Evolutionary conservation across 1,140 invertebrate genomes (phyloP), one percentile per base, ranked within the genome.

Genomic region (Diabrotica virgifera): DNA sequence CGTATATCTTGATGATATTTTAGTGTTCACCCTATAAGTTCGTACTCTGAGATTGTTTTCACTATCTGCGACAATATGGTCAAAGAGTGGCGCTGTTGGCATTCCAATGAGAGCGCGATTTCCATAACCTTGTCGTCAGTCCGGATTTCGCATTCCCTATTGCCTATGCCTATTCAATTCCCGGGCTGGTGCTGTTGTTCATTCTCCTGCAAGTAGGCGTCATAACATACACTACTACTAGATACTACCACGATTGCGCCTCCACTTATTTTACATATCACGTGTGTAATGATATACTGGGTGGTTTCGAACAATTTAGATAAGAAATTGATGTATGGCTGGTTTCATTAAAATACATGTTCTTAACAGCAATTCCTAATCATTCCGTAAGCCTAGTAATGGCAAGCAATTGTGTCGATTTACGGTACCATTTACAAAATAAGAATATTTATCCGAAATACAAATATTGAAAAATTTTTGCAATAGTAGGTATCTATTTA

Each of bases 41-140:
- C n/a, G 8, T 46, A 10, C 40, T 2, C 40, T 46, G 40, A 46
- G 40, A 46, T 46, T 46, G n/a, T 46, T 46, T 46, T 46, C 40
- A 46, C 40, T 46, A 46, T 46, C 40, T 46, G 5, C 40, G 40
- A 46, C 40, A 46, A 8, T 46, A 46, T 46, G 40, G 40, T 6
- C 5, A 46, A 46, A 46, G 8, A 46, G 4, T 60, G 46, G 40
- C 50, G 50, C 24, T 60, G n/a, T 52, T 46, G 46, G 59, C 40
- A 60, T 60, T 51, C 59, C 50, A 36, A 60, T 52, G 59, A 60
- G 59, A 60, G 59, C 8, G n/a, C 51, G n/a, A 60, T 60, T 60
- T 60, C 59, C 59, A 60, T 60, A 60, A 60, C 59, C 59, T 60
- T 60, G 59, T 60, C 59, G 59, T 46, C 59, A 60, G 14, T n/a